Evolutionary conservation across 2,888 invertebrate species (phyloP).

Genomic region (Mythimna albipuncta): DNA sequence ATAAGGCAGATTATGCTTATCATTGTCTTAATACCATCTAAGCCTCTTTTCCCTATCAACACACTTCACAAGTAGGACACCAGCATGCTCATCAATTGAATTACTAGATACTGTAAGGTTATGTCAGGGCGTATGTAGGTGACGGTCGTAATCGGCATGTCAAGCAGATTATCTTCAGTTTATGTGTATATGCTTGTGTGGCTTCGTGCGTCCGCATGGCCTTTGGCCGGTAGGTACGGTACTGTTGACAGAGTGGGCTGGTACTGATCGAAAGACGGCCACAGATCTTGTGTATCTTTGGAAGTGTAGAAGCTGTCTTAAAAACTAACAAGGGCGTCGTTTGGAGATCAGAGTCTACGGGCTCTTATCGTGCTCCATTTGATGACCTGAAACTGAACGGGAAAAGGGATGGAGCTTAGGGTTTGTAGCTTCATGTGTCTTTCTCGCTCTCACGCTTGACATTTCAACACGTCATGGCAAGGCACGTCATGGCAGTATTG

Average conservation of each 20-base stretch:
- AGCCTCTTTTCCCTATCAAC: conserved; percentile 12
- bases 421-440: too few relatives aligned
- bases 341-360: too few relatives aligned
- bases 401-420: too few relatives aligned
- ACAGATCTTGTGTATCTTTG: not conserved
- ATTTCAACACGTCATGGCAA: too few relatives aligned
- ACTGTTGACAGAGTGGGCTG: not conserved
- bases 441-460: too few relatives aligned
- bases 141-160: conserved; percentile 73
- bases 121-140: conserved; percentile 73
- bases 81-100: conserved; percentile 69
- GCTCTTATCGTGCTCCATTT: too few relatives aligned
- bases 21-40: conserved; percentile 8
- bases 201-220: conserved; percentile 64
- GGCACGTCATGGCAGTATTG: too few relatives aligned
- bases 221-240: conserved; percentile 19
- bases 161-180: conserved; percentile 69
- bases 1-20: too few relatives aligned
- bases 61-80: conserved; percentile 18
- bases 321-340: not conserved
- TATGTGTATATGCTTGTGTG: conserved; percentile 50
- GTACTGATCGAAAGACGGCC: not conserved
- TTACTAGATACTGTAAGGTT: conserved; percentile 72
- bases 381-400: too few relatives aligned
- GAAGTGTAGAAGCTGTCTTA: not conserved